Conservation (phyloP, 2,888 invertebrate species). For the Agonopterix alstromeriana region DNA sequence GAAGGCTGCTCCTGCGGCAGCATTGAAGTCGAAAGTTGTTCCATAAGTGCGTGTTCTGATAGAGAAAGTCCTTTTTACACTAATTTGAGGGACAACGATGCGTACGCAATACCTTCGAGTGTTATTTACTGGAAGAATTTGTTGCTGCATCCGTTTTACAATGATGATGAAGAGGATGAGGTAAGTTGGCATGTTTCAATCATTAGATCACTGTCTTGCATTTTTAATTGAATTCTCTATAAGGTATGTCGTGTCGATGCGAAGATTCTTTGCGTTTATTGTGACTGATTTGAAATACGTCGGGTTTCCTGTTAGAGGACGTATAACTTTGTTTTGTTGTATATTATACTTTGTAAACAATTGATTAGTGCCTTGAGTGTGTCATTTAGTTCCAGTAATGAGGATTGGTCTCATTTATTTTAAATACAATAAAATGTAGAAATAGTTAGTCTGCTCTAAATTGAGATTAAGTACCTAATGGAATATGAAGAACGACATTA, state of each 20-base stretch:
- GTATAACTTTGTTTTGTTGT: neutral
- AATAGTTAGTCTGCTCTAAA: too few relatives aligned
- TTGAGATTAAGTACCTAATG: too few relatives aligned
- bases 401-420: too few relatives aligned
- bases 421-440: too few relatives aligned
- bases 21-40: conserved; percentile 66
- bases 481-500: too few relatives aligned
- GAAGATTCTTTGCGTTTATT: neutral
- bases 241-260: neutral
- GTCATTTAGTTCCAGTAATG: too few relatives aligned
- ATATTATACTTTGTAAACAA: too few relatives aligned
- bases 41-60: conserved; percentile 59
- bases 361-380: too few relatives aligned
- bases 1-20: conserved; percentile 69
- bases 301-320: neutral
- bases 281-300: neutral
- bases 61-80: conserved; percentile 67
- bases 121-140: conserved; percentile 74
- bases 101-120: conserved; percentile 65
- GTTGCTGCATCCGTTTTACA: conserved; percentile 64
- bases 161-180: conserved; percentile 76
- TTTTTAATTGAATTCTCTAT: neutral
- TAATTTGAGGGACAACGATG: conserved; percentile 64
- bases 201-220: neutral
- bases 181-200: conserved; percentile 31